Percentiles rank a stretch among this genome's conserved stretches.
Evolutionary conservation across 1,140 invertebrate species (phyloP).

Genomic region (Drosophila busckii): DNA sequence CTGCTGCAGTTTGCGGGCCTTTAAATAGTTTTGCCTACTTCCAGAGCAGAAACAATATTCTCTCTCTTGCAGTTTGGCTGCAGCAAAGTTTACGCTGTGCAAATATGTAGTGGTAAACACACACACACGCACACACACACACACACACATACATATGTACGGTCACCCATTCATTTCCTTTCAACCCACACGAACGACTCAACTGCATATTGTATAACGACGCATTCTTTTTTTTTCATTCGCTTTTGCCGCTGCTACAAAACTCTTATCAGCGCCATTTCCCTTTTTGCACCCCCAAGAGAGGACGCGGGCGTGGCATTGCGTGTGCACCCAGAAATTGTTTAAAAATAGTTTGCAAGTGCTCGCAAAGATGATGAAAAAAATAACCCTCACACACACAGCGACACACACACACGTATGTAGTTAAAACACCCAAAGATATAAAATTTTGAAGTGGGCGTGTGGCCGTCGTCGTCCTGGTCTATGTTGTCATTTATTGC

Average conservation of each 20-base stretch:
- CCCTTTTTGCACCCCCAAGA: constrained; percentile 51
- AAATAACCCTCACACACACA: constrained; percentile 11
- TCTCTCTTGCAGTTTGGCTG: not conserved
- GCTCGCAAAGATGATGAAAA: constrained; percentile 44
- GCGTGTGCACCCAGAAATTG: constrained; percentile 48
- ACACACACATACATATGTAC: constrained; percentile 5
- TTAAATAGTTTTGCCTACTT: constrained; percentile 58
- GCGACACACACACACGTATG: constrained; percentile 8
- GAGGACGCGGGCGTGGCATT: constrained; percentile 19
- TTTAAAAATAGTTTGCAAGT: constrained; percentile 57
- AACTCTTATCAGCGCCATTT: constrained; percentile 53
- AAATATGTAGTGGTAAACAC: constrained; percentile 25
- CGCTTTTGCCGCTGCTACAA: constrained; percentile 39
- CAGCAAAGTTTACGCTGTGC: constrained; percentile 44
- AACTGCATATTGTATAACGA: constrained; percentile 53
- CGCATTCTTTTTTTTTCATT: constrained; percentile 18
- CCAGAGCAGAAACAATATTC: constrained; percentile 37
- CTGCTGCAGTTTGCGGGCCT: constrained; percentile 42
- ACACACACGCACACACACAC: constrained; percentile 1
- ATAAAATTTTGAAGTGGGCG: constrained; percentile 45
- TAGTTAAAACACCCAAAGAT: constrained; percentile 46
- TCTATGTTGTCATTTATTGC: constrained; percentile 53
- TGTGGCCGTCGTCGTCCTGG: constrained; percentile 9
- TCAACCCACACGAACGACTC: constrained; percentile 17
- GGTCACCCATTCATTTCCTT: constrained; percentile 21